Evolutionary conservation across 2,113 vertebrate species (phyloP), one percentile per base, ranked within the genome.

Genomic region (Arvicanthis niloticus): DNA sequence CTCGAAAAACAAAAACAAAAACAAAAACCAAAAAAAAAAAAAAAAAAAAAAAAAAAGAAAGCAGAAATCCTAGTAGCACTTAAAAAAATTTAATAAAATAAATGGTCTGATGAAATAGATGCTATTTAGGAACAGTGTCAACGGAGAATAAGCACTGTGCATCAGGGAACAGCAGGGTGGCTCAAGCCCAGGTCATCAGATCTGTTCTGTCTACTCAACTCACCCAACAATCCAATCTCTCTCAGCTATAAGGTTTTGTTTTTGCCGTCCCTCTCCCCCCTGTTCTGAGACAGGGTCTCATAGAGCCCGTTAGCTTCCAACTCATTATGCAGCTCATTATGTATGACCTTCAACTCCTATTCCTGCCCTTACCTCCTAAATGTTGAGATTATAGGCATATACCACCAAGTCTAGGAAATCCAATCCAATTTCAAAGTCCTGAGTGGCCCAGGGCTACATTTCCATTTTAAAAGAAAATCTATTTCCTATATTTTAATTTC

Each of bases 401-500:
- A 17, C 22, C 48, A 88, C 51, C 34, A 89, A 11, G 15, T 53
- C 13, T 72, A 73, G 68, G 68, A 16, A 73, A 88, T 88, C 24
- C 17, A 68, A 58, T 60, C 51, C 45, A 22, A 62, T 37, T 60
- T 60, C 82, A 70, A 65, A 81, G 56, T 12, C 88, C 34, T n/a
- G 45, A 89, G 31, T 42, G 78, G 88, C n/a, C 86, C 80, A 88
- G 24, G 40, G n/a, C 80, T 94, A 1, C 2, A 60, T 87, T 95
- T 88, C 68, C 56, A 21, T 31, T n/a, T 56, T 88, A 51, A 72
- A 88, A 53, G 53, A 88, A 53, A 29, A 62, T 42, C 4, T 65
- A 45, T 11, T 85, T 85, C 40, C 51, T 90, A 68, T 80, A 58
- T 84, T 80, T 92, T 58, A 93, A 95, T 82, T 91, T 97, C 73